Base-by-base conservation (phyloP, 2,888 invertebrate genomes). In the Oligia latruncula region DNA sequence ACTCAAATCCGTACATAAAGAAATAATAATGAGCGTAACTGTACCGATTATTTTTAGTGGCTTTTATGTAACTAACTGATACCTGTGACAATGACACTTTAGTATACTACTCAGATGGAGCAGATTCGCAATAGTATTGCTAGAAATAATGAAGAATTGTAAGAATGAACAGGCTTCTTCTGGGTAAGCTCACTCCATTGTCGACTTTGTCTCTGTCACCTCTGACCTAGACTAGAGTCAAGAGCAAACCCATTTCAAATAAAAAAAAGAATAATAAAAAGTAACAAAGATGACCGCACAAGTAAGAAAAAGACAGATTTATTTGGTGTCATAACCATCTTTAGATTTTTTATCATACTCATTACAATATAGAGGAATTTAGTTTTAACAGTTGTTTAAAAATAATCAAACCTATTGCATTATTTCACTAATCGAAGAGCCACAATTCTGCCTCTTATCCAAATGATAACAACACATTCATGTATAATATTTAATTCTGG, bases 121-220 rank as follows among this genome's bases (percentile, higher is more conserved):
- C 0, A 62, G 66, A 74, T 82, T 80, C 80, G 55, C 62, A 68
- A 64, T 49, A 66, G 2, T 35, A n/a, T n/a, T 68, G n/a, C n/a
- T 23, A 29, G 6, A 15, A 52, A 23, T 4, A 58, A 29, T 29
- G 29, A 29, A 29, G 29, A 29, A 29, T 29, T 29, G 29, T 29
- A 29, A 29, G 29, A 29, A 29, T 29, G 29, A 29, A 29, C 29
- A 29, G 29, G 29, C 29, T 29, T 29, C 29, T 29, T 29, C 29
- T 29, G 29, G 1, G 29, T 29, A 29, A 29, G 29, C 29, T 29
- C 29, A 29, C 29, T 29, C 29, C 29, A 29, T 29, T 1, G 29
- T 29, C 29, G 29, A 29, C 29, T 29, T 29, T 29, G 29, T 29
- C 29, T 29, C 29, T 29, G 29, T 29, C 29, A 29, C 29, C 29